phyloP scores from a whole-genome alignment of 2,797 vertebrate species.

The Myotis daubentonii region DNA sequence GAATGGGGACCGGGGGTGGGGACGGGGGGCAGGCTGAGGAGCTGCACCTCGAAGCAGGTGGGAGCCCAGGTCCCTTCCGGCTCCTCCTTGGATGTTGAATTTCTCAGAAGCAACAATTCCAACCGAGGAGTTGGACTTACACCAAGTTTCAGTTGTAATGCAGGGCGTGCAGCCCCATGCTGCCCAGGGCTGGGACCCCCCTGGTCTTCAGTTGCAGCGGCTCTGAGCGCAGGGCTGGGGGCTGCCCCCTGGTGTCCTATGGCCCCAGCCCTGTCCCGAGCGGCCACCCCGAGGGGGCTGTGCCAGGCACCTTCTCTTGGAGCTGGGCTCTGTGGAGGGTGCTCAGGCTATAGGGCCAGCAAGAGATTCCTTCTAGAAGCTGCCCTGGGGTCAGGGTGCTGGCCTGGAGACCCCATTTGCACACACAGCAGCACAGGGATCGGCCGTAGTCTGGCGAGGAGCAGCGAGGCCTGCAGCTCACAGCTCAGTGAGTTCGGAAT shows the following conservation, averaged over 20 bases:
- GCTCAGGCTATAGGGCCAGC: not conserved
- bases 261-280: not conserved
- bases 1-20: no score
- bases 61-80: not conserved
- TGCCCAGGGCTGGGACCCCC: no score
- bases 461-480: not conserved
- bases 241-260: rapidly evolving
- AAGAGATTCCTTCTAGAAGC: not conserved
- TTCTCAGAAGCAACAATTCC: not conserved
- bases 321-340: not conserved
- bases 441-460: rapidly evolving
- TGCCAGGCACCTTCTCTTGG: not conserved
- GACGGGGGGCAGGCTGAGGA: not conserved
- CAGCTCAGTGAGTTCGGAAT: not conserved
- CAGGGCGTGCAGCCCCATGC: no score
- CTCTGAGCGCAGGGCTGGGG: not conserved
- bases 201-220: no score
- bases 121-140: not conserved
- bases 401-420: not conserved
- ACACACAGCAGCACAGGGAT: not conserved
- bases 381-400: not conserved
- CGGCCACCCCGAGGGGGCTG: rapidly evolving
- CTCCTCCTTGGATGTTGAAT: rapidly evolving
- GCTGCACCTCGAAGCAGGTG: not conserved
- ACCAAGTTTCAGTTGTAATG: not conserved